Base-by-base conservation (phyloP, 1,140 invertebrate genomes). In the Drosophila yakuba region DNA sequence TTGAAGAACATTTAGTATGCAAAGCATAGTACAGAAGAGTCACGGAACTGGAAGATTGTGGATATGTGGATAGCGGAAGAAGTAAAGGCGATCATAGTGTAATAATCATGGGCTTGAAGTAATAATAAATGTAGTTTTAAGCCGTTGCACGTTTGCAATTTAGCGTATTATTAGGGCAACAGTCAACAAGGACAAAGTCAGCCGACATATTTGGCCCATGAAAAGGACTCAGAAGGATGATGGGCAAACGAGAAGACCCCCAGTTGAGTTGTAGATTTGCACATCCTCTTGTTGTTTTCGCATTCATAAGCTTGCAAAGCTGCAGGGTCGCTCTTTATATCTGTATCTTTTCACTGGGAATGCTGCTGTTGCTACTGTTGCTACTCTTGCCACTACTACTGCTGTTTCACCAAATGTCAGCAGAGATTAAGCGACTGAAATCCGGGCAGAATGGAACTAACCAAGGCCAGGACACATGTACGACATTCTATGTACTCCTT, bases 381-480 rank as follows among this genome's bases (percentile, higher is more conserved):
- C 17, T 17, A 17, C 17, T 17, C 0, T 17, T 69, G 28, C 15
- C 62, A 56, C 60, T 59, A 39, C 60, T 38, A 10, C 41, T 69
- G 36, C 15, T 66, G 56, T 68, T 59, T 48, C 60, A 72, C 48
- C 81, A 83, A 84, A 84, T 85, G 83, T 89, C 83, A 89, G 72
- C 84, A 88, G 76, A 88, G 83, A 86, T 86, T 86, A 89, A 71
- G 83, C 61, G 71, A 80, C 54, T 61, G 56, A 77, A 88, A 76
- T 88, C 80, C 61, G 51, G 55, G 48, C 57, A 74, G 68, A 67
- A 38, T 59, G 47, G 15, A 74, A 52, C 52, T 56, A 62, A 74
- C 68, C 52, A 56, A 39, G 38, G 68, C 60, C 56, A 58, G 66
- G 67, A 71, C 78, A 73, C 79, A 82, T 88, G 69, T 78, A 79